Conservation (phyloP, 2,797 vertebrate genomes). For the Helostoma temminkii region DNA sequence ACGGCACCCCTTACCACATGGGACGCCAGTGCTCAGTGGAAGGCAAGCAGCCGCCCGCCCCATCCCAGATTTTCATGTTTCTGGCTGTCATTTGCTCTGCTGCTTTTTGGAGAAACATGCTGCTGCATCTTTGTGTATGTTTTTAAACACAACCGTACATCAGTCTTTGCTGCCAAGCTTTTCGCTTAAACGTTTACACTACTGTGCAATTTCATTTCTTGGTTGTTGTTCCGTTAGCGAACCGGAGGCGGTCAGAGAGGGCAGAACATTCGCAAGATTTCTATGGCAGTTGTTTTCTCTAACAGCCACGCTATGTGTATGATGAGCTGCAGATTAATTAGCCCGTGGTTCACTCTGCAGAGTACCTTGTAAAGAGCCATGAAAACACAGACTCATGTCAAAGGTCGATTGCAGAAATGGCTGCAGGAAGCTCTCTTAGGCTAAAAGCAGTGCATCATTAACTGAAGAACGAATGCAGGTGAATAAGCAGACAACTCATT, state of each 20-base stretch:
- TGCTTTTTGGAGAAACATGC: slow-evolving; percentile 73
- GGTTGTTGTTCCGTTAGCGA: slow-evolving; percentile 28
- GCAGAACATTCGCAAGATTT: neutral
- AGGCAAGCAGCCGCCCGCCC: slow-evolving; percentile 92
- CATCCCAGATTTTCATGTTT: slow-evolving; percentile 74
- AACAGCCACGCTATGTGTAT: neutral
- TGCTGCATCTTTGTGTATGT: slow-evolving; percentile 63
- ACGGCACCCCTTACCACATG: slow-evolving; percentile 98
- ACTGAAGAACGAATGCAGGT: neutral
- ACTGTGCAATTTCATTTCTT: slow-evolving; percentile 47
- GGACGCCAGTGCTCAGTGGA: slow-evolving; percentile 99
- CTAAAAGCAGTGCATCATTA: neutral
- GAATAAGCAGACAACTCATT: neutral
- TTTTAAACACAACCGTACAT: slow-evolving; percentile 58
- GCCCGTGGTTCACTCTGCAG: neutral
- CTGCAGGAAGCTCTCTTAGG: neutral
- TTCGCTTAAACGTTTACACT: slow-evolving; percentile 38
- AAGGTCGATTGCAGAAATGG: neutral
- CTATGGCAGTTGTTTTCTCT: slow-evolving; percentile 4
- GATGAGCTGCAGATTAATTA: neutral
- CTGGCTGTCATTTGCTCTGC: slow-evolving; percentile 78
- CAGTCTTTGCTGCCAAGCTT: slow-evolving; percentile 67
- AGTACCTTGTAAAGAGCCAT: neutral
- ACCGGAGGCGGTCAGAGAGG: neutral
- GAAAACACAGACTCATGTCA: neutral